Evolutionary conservation across 2,113 vertebrate species (phyloP).

Genomic region (Oreochromis tanganicae): DNA sequence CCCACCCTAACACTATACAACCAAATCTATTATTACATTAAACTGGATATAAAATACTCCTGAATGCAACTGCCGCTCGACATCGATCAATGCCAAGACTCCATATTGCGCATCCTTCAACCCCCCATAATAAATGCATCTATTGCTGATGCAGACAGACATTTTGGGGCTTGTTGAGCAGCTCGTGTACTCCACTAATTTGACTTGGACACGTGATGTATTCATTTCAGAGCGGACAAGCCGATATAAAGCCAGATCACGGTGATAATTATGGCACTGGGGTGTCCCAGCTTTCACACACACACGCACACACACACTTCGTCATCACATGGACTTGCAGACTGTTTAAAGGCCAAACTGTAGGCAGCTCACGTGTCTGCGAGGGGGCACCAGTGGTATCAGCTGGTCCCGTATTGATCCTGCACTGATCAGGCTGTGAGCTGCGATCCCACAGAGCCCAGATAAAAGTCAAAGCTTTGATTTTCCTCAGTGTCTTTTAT

Average conservation of each 20-base stretch:
- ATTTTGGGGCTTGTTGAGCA: not conserved
- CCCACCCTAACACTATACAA: not conserved
- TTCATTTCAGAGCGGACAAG: not conserved
- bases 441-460: not conserved
- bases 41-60: not conserved
- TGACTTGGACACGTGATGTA: not conserved
- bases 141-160: not conserved
- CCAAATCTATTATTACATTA: not conserved
- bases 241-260: not conserved
- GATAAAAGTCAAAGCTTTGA: not conserved
- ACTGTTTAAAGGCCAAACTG: not conserved
- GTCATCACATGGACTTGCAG: slow-evolving; percentile 5
- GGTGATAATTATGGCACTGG: not conserved
- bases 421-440: not conserved
- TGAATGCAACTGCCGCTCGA: not conserved
- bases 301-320: not conserved
- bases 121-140: not conserved
- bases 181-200: not conserved
- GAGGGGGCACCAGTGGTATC: not conserved
- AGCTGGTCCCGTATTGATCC: not conserved
- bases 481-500: not conserved
- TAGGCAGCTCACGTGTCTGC: slow-evolving; percentile 12
- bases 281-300: not conserved
- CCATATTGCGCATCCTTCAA: not conserved
- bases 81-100: not conserved